Base-by-base conservation (phyloP, 2,888 invertebrate genomes). In the Cephus runcator region DNA sequence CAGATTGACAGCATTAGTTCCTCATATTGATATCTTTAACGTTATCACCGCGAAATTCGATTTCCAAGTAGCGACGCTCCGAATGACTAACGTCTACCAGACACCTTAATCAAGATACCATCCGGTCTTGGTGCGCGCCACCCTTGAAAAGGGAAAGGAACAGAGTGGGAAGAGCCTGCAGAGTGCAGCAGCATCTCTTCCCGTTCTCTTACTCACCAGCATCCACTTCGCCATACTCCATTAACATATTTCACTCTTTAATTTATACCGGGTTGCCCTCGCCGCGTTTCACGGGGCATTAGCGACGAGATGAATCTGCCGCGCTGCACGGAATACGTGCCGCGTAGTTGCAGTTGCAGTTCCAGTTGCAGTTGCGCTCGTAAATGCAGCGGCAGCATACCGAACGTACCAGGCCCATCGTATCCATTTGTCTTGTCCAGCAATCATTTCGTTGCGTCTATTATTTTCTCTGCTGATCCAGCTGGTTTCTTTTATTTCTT, bases 181-280 rank as follows among this genome's bases (percentile, higher is more conserved):
- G 56, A 56, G 56, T 71, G 12, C 71, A 31, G 71, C 71, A 33
- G 31, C 71, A 33, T 34, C 34, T 34, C 34, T 34, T 71, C 71
- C 34, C 71, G 31, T 34, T 71, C 71, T 71, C 71, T 71, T 34
- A 15, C 71, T 71, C 71, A 31, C 1, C 71, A 34, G 71, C 34
- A 31, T 71, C 71, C 71, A 71, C 71, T 71, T 23, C 71, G 23
- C 74, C 23, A 74, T 71, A 87, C 86, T 87, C 88, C 88, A 88
- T 88, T 88, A 88, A 88, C 88, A 88, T 88, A 88, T 88, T 88
- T 88, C 87, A 88, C 85, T 86, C 85, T 87, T 88, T 87, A 88
- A 88, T 87, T 88, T 84, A 84, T 83, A 81, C 84, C 79, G 80
- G 81, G 81, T 79, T 83, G 82, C 74, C 85, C 83, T 83, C 81